phyloP scores from a whole-genome alignment of 2,797 vertebrate species.

The Triplophysa yarkandensis region DNA sequence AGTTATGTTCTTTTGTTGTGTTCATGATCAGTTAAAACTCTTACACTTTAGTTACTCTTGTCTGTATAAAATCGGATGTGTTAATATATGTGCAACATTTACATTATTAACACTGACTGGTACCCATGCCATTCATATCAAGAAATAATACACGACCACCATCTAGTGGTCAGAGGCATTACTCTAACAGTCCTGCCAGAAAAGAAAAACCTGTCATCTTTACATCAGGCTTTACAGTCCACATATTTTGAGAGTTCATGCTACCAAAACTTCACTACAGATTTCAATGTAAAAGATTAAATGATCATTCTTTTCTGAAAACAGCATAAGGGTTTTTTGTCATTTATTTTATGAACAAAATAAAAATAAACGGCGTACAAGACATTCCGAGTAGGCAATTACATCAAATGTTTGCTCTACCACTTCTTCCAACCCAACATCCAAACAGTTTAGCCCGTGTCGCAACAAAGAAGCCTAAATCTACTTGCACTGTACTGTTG shows the following conservation, averaged over 20 bases:
- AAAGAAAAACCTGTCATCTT: too few species aligned
- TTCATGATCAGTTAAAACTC: background rate
- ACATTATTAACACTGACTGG: background rate
- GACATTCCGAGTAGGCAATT: conserved; percentile 73
- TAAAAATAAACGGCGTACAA: conserved; percentile 67
- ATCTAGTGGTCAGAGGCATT: conserved; percentile 72
- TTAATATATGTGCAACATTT: too few species aligned
- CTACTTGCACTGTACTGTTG: conserved; percentile 78
- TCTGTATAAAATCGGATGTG: too few species aligned
- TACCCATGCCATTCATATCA: background rate
- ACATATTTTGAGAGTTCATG: too few species aligned
- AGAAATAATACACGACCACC: conserved; percentile 68
- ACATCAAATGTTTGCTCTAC: conserved; percentile 78
- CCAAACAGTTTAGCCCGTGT: conserved; percentile 66
- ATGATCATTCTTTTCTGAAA: conserved; percentile 12
- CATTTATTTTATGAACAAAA: conserved; percentile 82
- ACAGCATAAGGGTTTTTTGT: conserved; percentile 54
- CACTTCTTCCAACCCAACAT: conserved; percentile 49
- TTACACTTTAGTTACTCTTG: too few species aligned
- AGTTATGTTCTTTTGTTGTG: background rate
- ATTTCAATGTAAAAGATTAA: background rate
- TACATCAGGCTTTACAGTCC: too few species aligned
- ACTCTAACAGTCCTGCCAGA: background rate
- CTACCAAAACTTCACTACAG: too few species aligned
- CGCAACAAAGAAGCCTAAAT: conserved; percentile 80